Conservation (phyloP, 2,888 invertebrate genomes). For the Clunio marinus region DNA sequence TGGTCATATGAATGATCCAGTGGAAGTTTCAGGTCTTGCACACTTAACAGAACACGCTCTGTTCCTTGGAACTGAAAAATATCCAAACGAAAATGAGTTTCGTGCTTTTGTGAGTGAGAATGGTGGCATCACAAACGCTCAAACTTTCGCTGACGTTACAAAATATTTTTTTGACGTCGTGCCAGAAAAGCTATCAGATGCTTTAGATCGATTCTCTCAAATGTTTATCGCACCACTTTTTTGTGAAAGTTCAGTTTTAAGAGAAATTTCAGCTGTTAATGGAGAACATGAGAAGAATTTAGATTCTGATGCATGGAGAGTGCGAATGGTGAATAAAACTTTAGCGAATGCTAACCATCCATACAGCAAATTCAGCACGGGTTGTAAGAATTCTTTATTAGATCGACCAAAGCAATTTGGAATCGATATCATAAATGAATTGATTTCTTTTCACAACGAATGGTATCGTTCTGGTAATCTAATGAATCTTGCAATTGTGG, state of each 20-base stretch:
- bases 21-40: constrained; percentile 78
- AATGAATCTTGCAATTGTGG: constrained; percentile 77
- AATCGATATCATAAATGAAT: constrained; percentile 72
- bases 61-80: constrained; percentile 85
- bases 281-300: constrained; percentile 90
- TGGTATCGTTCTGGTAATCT: constrained; percentile 91
- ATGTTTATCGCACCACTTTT: constrained; percentile 89
- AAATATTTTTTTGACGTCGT: constrained; percentile 84
- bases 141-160: constrained; percentile 82
- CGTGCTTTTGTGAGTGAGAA: constrained; percentile 77
- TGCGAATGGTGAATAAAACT: constrained; percentile 78
- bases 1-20: constrained; percentile 83
- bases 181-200: constrained; percentile 65
- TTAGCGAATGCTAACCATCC: constrained; percentile 68
- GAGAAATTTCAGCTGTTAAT: constrained; percentile 89
- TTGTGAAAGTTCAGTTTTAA: constrained; percentile 76
- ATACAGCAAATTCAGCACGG: constrained; percentile 85
- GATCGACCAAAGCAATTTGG: constrained; percentile 59
- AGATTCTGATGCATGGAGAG: constrained; percentile 74
- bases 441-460: constrained; percentile 75
- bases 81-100: constrained; percentile 80
- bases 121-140: constrained; percentile 81
- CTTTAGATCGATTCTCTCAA: constrained; percentile 85
- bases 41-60: constrained; percentile 97
- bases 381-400: constrained; percentile 60